These are phyloP conservation scores for Drosophila subquinaria DNA, from an alignment of 2,888 invertebrate species.

Conservation along the genomic window DNA sequence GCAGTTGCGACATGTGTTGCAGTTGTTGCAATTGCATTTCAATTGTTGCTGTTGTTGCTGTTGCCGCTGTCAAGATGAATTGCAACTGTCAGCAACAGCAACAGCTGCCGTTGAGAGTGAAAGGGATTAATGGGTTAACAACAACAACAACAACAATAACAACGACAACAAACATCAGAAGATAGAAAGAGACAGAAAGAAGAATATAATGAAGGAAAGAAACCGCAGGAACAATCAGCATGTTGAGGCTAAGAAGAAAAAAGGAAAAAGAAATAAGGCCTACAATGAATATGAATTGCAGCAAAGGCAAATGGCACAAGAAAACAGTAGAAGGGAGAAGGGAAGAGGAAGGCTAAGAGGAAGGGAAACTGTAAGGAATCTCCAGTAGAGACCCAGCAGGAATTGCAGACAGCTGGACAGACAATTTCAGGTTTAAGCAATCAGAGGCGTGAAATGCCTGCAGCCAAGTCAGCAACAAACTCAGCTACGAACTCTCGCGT, in stretches of 20 bases:
- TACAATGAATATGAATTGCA: conserved; percentile 59
- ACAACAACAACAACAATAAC: conserved; percentile 1
- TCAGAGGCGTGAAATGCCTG: no score
- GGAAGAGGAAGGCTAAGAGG: background rate
- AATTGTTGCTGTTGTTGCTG: conserved; percentile 27
- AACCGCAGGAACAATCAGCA: conserved; percentile 9
- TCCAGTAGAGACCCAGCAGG: no score
- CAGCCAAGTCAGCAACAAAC: no score
- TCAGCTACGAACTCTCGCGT: no score
- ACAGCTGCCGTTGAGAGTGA: conserved; percentile 41
- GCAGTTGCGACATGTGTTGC: conserved; percentile 43
- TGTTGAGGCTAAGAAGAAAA: background rate
- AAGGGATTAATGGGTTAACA: conserved; percentile 39
- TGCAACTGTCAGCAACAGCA: conserved; percentile 52
- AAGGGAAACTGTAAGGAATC: no score
- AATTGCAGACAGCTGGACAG: no score
- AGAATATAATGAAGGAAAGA: background rate
- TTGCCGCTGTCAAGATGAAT: conserved; percentile 42
- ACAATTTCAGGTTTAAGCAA: no score
- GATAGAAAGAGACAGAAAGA: background rate
- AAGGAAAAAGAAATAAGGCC: conserved; percentile 41
- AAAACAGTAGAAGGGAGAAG: conserved; percentile 5
- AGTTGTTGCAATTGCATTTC: conserved; percentile 63
- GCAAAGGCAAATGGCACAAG: conserved; percentile 20
- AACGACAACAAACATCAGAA: background rate